A percentile compares a stretch with the other conserved stretches of the same genome.
These are phyloP conservation scores for Ariopsis seemanni DNA, from an alignment of 2,113 vertebrate species.

Conservation along the genomic window DNA sequence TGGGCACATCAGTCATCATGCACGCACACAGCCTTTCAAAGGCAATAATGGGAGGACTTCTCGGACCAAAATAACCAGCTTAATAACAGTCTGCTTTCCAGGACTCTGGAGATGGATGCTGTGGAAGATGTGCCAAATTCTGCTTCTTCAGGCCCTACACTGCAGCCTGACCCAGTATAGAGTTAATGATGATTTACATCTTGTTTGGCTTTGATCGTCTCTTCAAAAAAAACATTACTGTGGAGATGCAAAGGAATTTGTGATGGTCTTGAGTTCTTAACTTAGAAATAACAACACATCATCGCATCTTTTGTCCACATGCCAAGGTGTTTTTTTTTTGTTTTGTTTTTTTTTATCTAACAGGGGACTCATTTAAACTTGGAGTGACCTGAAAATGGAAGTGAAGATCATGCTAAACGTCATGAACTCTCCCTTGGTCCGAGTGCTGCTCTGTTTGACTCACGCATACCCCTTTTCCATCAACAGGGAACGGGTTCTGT, in stretches of 20 bases:
- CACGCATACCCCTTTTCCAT: too few relatives aligned
- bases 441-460: too few relatives aligned
- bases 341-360: neutral
- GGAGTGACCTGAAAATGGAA: neutral
- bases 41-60: slow-evolving; percentile 56
- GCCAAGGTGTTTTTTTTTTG: neutral
- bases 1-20: slow-evolving; percentile 3
- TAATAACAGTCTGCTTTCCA: slow-evolving; percentile 63
- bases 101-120: slow-evolving; percentile 48
- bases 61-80: slow-evolving; percentile 68
- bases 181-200: neutral
- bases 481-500: too few relatives aligned
- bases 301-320: neutral
- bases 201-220: neutral
- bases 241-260: neutral
- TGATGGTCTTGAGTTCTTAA: neutral
- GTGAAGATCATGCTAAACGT: too few relatives aligned
- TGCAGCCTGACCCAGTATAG: slow-evolving; percentile 13
- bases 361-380: neutral
- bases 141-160: neutral
- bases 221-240: neutral
- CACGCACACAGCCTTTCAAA: slow-evolving; percentile 54
- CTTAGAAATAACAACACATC: neutral
- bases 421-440: too few relatives aligned
- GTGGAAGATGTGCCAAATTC: slow-evolving; percentile 20